These are phyloP conservation scores for Chiroxiphia lanceolata DNA, from an alignment of 2,797 vertebrate genomes.

Conservation along the genomic window DNA sequence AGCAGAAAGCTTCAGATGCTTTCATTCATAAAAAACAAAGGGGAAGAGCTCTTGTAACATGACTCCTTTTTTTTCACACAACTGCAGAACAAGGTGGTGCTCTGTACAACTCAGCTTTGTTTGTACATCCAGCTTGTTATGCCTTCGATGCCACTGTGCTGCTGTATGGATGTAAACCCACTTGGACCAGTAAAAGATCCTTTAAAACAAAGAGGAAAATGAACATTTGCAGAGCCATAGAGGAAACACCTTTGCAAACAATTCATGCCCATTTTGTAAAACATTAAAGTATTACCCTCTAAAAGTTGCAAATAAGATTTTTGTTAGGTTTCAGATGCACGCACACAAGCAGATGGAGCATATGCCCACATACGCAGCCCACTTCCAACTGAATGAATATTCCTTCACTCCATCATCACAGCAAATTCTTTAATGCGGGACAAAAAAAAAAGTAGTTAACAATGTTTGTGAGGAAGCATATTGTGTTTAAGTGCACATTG, in stretches of 20 bases:
- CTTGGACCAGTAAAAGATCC: conserved; percentile 51
- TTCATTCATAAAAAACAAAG: conserved; percentile 33
- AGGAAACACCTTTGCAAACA: conserved; percentile 64
- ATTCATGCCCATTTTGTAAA: conserved; percentile 60
- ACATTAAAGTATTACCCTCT: conserved; percentile 15
- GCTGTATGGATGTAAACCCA: conserved; percentile 23
- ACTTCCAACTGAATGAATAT: conserved; percentile 31
- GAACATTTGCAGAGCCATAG: conserved; percentile 65
- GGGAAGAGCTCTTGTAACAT: background rate
- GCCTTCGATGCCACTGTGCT: background rate
- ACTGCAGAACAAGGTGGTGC: background rate
- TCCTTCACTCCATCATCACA: conserved; percentile 54
- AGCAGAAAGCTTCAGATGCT: background rate
- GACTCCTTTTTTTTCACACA: background rate
- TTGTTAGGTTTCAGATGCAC: conserved; percentile 52
- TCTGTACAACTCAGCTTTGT: background rate
- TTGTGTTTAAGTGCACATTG: conserved; percentile 66
- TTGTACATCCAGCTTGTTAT: background rate
- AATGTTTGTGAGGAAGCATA: conserved; percentile 69
- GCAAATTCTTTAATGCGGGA: conserved; percentile 52
- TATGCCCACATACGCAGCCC: background rate
- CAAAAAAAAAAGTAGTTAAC: conserved; percentile 68
- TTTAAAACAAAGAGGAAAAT: conserved; percentile 73
- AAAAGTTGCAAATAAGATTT: conserved; percentile 64
- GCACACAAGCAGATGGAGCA: background rate